Evolutionary conservation across 2,888 invertebrate species (phyloP).

Genomic region (Amiota minor): DNA sequence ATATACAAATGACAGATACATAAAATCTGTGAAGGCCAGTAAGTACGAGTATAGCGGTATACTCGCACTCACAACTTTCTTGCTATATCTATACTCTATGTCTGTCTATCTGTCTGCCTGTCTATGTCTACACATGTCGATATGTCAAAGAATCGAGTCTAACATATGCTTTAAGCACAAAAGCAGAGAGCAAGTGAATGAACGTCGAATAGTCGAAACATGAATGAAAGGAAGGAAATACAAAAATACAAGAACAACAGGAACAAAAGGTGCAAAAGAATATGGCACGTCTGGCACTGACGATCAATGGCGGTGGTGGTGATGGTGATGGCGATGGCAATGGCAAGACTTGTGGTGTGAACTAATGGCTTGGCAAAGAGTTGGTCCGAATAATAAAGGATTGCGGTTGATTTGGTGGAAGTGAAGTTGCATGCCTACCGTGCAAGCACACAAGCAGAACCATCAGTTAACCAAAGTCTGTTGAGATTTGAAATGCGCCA

Average conservation of each 20-base stretch:
- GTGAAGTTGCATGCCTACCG: background rate
- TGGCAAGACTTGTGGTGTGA: background rate
- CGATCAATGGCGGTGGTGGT: constrained; percentile 19
- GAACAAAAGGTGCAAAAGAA: background rate
- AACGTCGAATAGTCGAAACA: background rate
- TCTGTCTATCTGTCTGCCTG: background rate
- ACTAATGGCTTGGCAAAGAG: constrained; percentile 2
- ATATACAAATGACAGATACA: no score
- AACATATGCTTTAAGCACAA: background rate
- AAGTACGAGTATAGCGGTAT: no score
- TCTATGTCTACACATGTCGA: constrained; percentile 10
- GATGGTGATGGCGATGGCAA: constrained; percentile 12
- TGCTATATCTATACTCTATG: background rate
- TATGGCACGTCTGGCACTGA: constrained; percentile 25
- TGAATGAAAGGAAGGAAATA: background rate
- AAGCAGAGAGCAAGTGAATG: background rate
- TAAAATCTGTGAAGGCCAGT: no score
- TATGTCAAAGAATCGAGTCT: background rate
- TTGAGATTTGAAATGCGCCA: constrained; percentile 23
- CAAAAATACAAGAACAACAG: background rate
- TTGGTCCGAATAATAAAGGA: background rate
- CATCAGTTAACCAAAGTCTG: constrained; percentile 2
- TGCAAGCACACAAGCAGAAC: background rate
- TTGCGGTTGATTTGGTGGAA: background rate
- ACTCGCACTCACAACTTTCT: background rate